Conservation (phyloP, 2,888 invertebrate genomes). For the Ophion ellenae region DNA sequence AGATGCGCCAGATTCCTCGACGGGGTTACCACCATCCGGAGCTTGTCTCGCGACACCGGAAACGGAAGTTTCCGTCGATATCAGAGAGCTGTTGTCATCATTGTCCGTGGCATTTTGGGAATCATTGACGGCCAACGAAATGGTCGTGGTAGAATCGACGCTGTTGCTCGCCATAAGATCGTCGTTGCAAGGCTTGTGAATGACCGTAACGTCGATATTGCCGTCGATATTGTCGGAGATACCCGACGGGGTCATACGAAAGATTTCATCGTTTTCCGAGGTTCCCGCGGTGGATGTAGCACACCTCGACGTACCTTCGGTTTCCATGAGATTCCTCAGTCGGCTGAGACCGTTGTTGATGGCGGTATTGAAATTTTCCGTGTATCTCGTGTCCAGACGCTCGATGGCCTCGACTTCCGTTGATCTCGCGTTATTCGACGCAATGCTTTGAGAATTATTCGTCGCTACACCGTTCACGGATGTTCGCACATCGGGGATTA, state of each 20-base stretch:
- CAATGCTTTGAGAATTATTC: conserved; percentile 25
- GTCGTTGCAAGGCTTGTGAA: conserved; percentile 74
- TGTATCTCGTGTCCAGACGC: conserved; percentile 77
- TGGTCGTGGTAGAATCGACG: conserved; percentile 69
- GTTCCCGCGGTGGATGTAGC: conserved; percentile 33
- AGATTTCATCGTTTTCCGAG: conserved; percentile 66
- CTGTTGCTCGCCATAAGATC: conserved; percentile 73
- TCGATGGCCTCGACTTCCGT: conserved; percentile 76
- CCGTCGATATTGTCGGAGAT: conserved; percentile 75
- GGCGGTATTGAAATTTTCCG: conserved; percentile 74
- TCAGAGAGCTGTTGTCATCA: conserved; percentile 70
- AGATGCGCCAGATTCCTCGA: conserved; percentile 75
- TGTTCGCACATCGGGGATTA: conserved; percentile 75
- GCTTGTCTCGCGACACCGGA: conserved; percentile 80
- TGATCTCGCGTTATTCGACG: conserved; percentile 59
- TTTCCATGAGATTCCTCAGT: conserved; percentile 70
- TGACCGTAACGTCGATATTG: conserved; percentile 74
- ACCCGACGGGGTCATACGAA: conserved; percentile 73
- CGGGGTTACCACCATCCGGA: conserved; percentile 81
- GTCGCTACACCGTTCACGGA: conserved; percentile 33
- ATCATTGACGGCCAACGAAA: conserved; percentile 58
- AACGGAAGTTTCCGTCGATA: conserved; percentile 74
- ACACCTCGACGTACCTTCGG: conserved; percentile 49
- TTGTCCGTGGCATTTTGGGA: conserved; percentile 64
- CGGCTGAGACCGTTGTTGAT: conserved; percentile 74